Evolutionary conservation across 2,797 vertebrate genomes (phyloP), one percentile per base, ranked within the genome.

Genomic region (Notolabrus celidotus): DNA sequence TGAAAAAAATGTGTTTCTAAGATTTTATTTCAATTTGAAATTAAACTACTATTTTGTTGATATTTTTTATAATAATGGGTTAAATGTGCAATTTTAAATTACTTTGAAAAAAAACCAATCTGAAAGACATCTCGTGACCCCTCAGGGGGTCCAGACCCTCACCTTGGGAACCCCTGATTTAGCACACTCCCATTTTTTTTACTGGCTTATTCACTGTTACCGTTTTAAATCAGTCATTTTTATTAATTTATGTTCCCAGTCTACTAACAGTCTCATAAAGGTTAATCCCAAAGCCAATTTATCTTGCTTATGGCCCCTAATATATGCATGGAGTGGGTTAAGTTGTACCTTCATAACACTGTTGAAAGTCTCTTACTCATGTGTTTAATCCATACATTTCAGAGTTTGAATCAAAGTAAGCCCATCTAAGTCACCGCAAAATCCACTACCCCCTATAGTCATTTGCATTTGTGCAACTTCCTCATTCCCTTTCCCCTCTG

Each of bases 381-480:
- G 36, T 69, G 25, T 51, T 47, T 67, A 78, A 71, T 63, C 57
- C 64, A 68, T 43, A 50, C 34, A 69, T 84, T 77, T 22, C 71
- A 82, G 42, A 51, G 23, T 42, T 17, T 12, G 47, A 51, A 56
- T 79, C 51, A 76, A 41, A 71, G 56, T 45, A 23, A 75, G 55
- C 25, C 14, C 41, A n/a, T 67, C 49, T 34, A 20, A 56, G 42
- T 77, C 72, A 54, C 34, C 33, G 17, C 45, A 38, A 59, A 71
- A 56, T 74, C 47, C 60, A 27, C 34, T 46, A 31, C 8, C 29
- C 17, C 16, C 19, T 34, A 41, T 20, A 63, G n/a, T 54, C 5
- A 79, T 79, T 82, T 79, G 39, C 73, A 82, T 77, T 67, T 46
- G 25, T 53, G 19, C n/a, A 59, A 47, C 50, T 76, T 54, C 61